Conservation (phyloP, 1,140 invertebrate species). For the Orchesella cincta region DNA sequence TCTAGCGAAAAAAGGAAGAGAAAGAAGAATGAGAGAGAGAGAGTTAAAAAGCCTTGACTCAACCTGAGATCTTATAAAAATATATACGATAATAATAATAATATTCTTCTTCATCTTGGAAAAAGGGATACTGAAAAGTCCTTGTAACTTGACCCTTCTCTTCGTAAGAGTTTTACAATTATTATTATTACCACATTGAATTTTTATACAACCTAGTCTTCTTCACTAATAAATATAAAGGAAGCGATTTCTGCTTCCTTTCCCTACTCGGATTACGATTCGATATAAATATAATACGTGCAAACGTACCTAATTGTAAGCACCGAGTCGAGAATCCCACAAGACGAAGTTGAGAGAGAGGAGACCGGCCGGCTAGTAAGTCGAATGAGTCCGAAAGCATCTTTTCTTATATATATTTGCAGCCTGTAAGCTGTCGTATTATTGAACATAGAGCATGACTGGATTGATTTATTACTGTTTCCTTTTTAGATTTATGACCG, state of each 20-base stretch:
- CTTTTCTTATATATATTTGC: background rate
- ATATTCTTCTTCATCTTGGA: background rate
- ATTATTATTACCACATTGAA: background rate
- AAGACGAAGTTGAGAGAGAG: no score
- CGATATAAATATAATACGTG: no score
- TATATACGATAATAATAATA: background rate
- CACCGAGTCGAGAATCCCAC: no score
- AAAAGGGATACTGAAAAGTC: background rate
- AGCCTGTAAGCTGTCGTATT: slow-evolving; percentile 11
- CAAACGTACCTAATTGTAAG: no score
- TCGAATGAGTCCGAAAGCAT: no score
- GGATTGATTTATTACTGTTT: slow-evolving; percentile 25
- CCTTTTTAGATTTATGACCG: slow-evolving; percentile 20
- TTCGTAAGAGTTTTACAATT: slow-evolving; percentile 8
- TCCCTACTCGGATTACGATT: no score
- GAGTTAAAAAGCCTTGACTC: background rate
- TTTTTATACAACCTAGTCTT: no score
- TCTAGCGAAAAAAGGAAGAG: background rate
- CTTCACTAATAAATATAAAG: no score
- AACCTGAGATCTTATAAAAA: no score
- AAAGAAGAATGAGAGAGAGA: background rate
- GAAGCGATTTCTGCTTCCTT: no score
- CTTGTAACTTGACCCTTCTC: slow-evolving; percentile 29
- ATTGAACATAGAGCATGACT: background rate
- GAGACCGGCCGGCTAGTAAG: no score